phyloP scores from a whole-genome alignment of 1,140 invertebrate species.

The Bombus soroeensis region DNA sequence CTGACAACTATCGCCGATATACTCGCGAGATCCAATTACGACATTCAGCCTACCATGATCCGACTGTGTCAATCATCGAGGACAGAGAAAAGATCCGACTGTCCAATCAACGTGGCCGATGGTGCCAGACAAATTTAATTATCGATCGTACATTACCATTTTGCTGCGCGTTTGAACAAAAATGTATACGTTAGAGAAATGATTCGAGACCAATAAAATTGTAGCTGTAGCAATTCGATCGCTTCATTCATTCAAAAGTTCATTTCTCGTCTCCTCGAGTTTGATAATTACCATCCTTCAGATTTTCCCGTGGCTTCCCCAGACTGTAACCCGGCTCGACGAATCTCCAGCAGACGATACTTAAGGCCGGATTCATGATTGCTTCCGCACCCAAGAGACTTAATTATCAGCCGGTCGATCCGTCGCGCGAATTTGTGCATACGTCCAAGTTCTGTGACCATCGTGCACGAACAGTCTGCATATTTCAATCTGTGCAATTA shows the following conservation, averaged over 20 bases:
- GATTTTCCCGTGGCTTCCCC: neutral
- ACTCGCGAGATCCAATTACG: slow-evolving; percentile 34
- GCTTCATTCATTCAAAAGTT: too few species aligned
- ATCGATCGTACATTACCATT: neutral
- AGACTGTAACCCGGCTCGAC: neutral
- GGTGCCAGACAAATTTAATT: neutral
- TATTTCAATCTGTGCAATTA: slow-evolving; percentile 48
- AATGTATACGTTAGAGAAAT: too few species aligned
- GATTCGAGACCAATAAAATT: neutral
- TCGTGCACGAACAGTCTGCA: slow-evolving; percentile 31
- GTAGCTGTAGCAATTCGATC: neutral
- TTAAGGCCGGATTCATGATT: neutral
- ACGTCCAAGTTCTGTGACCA: slow-evolving; percentile 1
- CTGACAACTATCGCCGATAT: slow-evolving; percentile 17
- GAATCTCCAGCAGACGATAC: neutral
- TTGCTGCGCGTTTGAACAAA: neutral
- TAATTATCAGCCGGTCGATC: slow-evolving; percentile 29
- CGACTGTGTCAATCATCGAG: slow-evolving; percentile 8
- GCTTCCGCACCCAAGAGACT: slow-evolving; percentile 38
- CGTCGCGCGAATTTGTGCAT: slow-evolving; percentile 1
- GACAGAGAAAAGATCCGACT: neutral
- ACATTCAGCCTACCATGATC: neutral
- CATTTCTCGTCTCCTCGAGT: neutral
- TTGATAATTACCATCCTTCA: neutral
- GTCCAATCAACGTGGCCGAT: neutral